Percentiles rank a stretch among this genome's conserved stretches.
Conservation (phyloP, 2,888 invertebrate species). For the Lasioglossum calceatum region DNA sequence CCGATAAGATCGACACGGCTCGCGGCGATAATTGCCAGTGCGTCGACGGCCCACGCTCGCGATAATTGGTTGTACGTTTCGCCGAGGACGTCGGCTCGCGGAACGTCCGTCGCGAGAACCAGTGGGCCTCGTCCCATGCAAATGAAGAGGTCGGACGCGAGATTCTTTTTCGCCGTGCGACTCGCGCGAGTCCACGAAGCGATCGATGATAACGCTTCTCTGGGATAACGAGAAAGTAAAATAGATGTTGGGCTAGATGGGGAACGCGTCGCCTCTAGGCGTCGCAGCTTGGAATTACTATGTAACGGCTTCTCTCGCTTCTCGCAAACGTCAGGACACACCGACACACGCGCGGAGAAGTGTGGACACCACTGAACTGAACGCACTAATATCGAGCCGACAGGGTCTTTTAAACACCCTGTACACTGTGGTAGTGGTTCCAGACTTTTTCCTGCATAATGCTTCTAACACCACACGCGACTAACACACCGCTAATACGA, state of each 20-base stretch:
- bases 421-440: neutral
- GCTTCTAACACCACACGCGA: constrained; percentile 29
- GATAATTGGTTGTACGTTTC: neutral
- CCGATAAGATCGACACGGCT: too few relatives aligned
- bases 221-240: constrained; percentile 36
- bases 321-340: constrained; percentile 57
- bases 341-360: constrained; percentile 32
- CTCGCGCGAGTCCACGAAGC: constrained; percentile 23
- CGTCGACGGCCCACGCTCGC: neutral
- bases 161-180: constrained; percentile 48
- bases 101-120: neutral
- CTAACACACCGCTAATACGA: constrained; percentile 37
- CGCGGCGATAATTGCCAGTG: too few relatives aligned
- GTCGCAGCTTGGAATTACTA: constrained; percentile 50
- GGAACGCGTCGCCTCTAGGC: constrained; percentile 22
- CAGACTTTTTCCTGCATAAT: constrained; percentile 26
- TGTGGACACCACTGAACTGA: constrained; percentile 22
- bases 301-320: constrained; percentile 69
- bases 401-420: neutral
- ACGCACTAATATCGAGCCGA: neutral
- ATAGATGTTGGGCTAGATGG: constrained; percentile 46
- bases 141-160: neutral
- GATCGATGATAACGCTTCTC: constrained; percentile 42
- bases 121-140: constrained; percentile 10
- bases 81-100: neutral